Evolutionary conservation across 2,113 vertebrate species (phyloP).

Genomic region (Zosterops pallidus): DNA sequence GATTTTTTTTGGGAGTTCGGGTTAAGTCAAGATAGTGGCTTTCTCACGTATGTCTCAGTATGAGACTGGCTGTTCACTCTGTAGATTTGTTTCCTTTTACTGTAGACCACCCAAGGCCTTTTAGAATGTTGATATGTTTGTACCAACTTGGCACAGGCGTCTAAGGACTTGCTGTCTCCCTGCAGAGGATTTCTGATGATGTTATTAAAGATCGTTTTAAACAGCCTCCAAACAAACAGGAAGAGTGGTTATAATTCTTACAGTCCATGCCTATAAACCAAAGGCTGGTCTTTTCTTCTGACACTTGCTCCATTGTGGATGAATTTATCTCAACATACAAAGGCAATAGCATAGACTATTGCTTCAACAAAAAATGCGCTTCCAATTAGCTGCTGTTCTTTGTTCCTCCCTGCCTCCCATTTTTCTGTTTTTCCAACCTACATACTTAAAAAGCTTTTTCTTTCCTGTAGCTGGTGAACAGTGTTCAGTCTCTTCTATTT

Average conservation of each 20-base stretch:
- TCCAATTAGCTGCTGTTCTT: neutral
- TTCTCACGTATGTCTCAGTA: neutral
- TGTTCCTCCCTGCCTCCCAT: neutral
- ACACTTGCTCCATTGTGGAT: neutral
- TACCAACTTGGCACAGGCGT: neutral
- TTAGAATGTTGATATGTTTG: neutral
- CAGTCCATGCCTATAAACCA: neutral
- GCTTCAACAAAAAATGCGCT: neutral
- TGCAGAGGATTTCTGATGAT: neutral
- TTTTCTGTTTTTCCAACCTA: neutral
- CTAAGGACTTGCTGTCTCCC: neutral
- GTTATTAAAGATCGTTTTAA: neutral
- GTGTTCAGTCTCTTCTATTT: neutral
- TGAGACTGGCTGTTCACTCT: neutral
- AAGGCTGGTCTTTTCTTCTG: neutral
- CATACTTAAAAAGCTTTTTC: neutral
- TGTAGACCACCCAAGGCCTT: neutral
- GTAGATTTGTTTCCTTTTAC: neutral
- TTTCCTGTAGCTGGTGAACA: neutral
- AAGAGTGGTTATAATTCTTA: neutral
- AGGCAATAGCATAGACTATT: neutral
- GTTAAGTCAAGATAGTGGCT: neutral
- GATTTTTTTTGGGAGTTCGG: neutral
- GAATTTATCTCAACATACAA: neutral
- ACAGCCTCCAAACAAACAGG: neutral